Conservation (phyloP, 2,888 invertebrate species). For the Oscheius sp. region DNA sequence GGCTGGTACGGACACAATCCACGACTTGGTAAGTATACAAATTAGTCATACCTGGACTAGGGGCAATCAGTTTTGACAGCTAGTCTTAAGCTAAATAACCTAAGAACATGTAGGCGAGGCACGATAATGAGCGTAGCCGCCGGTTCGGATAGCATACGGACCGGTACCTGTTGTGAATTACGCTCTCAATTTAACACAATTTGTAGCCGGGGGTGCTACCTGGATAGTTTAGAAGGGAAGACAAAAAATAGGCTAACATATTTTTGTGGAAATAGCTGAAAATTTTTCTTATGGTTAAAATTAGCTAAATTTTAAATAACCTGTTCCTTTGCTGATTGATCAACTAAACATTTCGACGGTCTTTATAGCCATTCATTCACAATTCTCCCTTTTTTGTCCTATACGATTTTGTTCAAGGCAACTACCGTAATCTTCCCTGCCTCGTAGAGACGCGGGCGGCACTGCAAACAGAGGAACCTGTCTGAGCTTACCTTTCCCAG, state of each 20-base stretch:
- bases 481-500: conserved; percentile 26
- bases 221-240: conserved; percentile 9
- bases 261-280: neutral
- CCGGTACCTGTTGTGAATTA: conserved; percentile 28
- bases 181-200: conserved; percentile 32
- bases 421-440: conserved; percentile 26
- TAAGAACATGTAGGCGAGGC: conserved; percentile 14
- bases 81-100: neutral
- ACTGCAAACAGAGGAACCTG: conserved; percentile 27
- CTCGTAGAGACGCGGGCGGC: conserved; percentile 27
- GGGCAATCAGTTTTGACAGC: neutral
- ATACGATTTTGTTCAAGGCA: conserved; percentile 19
- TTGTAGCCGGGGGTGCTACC: conserved; percentile 22
- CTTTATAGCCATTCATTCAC: conserved; percentile 18
- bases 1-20: conserved; percentile 19
- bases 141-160: conserved; percentile 19
- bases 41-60: conserved; percentile 12
- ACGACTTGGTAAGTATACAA: conserved; percentile 25
- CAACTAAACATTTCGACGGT: conserved; percentile 8
- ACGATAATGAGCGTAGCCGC: conserved; percentile 22
- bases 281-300: neutral
- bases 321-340: conserved; percentile 1
- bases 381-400: conserved; percentile 14
- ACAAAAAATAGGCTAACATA: neutral
- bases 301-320: neutral